These are phyloP conservation scores for Euborellia annulipes DNA, from an alignment of 1,140 invertebrate genomes.

Conservation along the genomic window DNA sequence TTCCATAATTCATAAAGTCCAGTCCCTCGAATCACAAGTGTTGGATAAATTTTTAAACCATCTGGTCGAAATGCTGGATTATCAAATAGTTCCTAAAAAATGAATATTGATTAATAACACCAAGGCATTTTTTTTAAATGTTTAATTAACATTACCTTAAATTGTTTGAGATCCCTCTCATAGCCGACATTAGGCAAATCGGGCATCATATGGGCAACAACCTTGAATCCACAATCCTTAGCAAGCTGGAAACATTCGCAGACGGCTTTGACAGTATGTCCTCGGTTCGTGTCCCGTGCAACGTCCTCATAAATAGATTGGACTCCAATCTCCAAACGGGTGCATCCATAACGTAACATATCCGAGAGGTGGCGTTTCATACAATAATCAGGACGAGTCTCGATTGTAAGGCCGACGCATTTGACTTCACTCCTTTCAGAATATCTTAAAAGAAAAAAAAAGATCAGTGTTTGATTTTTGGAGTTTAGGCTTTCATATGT, in stretches of 20 bases:
- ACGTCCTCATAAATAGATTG: conserved; percentile 98
- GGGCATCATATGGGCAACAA: conserved; percentile 99
- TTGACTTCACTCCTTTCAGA: conserved; percentile 89
- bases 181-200: conserved; percentile 96
- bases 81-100: conserved; percentile 85
- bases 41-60: conserved; percentile 99
- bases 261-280: conserved; percentile 83
- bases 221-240: conserved; percentile 98
- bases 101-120: conserved; percentile 8
- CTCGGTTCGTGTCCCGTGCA: conserved; percentile 92
- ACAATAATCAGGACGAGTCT: conserved; percentile 98
- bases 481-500: too few relatives aligned
- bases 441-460: conserved; percentile 49
- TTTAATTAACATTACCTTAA: conserved; percentile 45
- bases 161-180: conserved; percentile 90
- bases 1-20: conserved; percentile 99
- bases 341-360: conserved; percentile 94
- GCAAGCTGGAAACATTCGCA: conserved; percentile 94
- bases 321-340: conserved; percentile 91
- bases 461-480: too few relatives aligned
- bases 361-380: conserved; percentile 90
- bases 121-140: background rate
- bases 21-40: conserved; percentile 93
- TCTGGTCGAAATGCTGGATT: conserved; percentile 95
- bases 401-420: conserved; percentile 99